Percentiles rank a stretch among this genome's conserved stretches.
Evolutionary conservation across 2,113 vertebrate species (phyloP).

Genomic region (Emberiza fucata): DNA sequence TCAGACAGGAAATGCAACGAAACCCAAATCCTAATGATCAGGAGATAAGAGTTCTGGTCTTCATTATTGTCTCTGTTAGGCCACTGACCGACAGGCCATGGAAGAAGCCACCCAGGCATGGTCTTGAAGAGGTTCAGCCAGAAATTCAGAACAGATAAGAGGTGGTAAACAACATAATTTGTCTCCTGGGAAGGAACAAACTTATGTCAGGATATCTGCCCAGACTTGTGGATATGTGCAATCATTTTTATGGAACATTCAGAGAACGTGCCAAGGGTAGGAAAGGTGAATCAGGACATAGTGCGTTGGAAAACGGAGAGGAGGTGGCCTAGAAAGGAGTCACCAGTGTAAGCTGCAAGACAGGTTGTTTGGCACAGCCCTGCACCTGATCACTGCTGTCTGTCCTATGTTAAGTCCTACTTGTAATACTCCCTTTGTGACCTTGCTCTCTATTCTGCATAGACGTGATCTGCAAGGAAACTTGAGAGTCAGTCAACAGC

Average conservation of each 20-base stretch:
- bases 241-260: neutral
- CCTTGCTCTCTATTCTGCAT: neutral
- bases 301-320: accelerated
- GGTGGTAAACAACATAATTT: neutral
- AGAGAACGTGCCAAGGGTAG: neutral
- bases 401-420: neutral
- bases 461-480: neutral
- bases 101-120: neutral
- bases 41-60: neutral
- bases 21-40: neutral
- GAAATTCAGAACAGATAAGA: neutral
- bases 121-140: neutral
- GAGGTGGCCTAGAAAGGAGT: neutral
- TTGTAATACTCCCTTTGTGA: neutral
- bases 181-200: neutral
- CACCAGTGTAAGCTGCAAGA: neutral
- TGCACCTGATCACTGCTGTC: neutral
- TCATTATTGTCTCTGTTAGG: neutral
- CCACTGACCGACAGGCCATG: neutral
- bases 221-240: neutral
- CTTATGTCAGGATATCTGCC: neutral
- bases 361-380: neutral
- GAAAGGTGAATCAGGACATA: neutral
- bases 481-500: neutral
- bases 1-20: neutral